phyloP scores from a whole-genome alignment of 1,140 invertebrate genomes.

The Calephelis nemesis region DNA sequence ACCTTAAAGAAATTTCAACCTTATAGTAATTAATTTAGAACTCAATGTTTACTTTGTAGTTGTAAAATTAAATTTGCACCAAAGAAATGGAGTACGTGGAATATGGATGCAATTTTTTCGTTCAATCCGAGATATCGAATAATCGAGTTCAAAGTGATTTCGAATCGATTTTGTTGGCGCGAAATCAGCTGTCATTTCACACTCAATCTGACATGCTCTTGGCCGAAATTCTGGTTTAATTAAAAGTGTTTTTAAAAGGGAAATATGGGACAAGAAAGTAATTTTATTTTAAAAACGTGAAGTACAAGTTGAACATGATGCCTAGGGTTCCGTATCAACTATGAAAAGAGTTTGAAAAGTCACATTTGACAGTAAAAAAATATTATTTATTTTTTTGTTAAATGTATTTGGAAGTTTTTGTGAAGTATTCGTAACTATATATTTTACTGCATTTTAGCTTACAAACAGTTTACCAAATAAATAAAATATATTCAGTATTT shows the following conservation, averaged over 20 bases:
- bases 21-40: not conserved
- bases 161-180: slow-evolving; percentile 11
- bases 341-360: too few species aligned
- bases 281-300: not conserved
- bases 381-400: too few species aligned
- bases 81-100: slow-evolving; percentile 16
- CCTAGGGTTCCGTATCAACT: too few species aligned
- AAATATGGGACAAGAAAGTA: slow-evolving; percentile 7
- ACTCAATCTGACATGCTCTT: slow-evolving; percentile 8
- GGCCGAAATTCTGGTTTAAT: slow-evolving; percentile 4
- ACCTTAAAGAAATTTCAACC: not conserved
- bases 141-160: slow-evolving; percentile 17
- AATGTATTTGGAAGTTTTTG: too few species aligned
- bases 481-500: too few species aligned
- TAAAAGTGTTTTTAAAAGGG: not conserved
- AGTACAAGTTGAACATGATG: too few species aligned
- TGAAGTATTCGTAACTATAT: too few species aligned
- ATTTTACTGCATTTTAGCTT: too few species aligned
- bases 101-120: slow-evolving; percentile 13
- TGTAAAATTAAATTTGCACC: not conserved
- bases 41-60: not conserved
- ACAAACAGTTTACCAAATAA: too few species aligned
- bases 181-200: slow-evolving; percentile 14
- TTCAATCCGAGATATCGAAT: slow-evolving; percentile 10
- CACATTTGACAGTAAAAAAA: too few species aligned